phyloP scores from a whole-genome alignment of 2,113 vertebrate genomes.

The Neomonachus schauinslandi region DNA sequence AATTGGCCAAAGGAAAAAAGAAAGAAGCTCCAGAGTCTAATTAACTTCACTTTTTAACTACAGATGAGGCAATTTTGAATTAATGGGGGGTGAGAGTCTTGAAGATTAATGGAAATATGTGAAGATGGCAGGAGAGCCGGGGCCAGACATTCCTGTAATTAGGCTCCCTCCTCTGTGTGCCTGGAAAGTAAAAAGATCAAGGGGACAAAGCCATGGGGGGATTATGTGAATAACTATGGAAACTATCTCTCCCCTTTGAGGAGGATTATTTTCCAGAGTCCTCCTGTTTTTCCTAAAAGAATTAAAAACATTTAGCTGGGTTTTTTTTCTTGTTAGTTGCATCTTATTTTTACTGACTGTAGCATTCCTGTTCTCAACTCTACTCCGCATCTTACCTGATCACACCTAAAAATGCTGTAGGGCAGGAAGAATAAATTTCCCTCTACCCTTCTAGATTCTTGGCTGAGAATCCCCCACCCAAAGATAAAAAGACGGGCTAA shows the following conservation, averaged over 20 bases:
- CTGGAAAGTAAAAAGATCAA: background rate
- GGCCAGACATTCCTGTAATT: background rate
- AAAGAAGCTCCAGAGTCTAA: constrained; percentile 1
- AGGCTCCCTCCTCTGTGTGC: background rate
- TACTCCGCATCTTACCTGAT: background rate
- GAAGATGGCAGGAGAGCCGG: background rate
- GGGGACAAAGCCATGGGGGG: background rate
- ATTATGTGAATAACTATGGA: background rate
- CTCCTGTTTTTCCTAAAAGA: background rate
- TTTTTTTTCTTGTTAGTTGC: background rate
- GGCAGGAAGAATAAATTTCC: background rate
- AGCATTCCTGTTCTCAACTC: background rate
- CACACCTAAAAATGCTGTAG: background rate
- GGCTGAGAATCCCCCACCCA: background rate
- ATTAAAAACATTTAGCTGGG: background rate
- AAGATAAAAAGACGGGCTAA: background rate
- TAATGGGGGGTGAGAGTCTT: background rate
- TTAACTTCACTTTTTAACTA: constrained; percentile 72
- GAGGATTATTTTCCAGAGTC: background rate
- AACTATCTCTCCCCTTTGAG: background rate
- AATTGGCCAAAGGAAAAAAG: background rate
- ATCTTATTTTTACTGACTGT: background rate
- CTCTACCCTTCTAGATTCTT: background rate
- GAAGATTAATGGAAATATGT: background rate
- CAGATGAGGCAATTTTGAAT: constrained; percentile 53